Evolutionary conservation across 2,113 vertebrate genomes (phyloP), one percentile per base, ranked within the genome.

Genomic region (Heterochromis multidens): DNA sequence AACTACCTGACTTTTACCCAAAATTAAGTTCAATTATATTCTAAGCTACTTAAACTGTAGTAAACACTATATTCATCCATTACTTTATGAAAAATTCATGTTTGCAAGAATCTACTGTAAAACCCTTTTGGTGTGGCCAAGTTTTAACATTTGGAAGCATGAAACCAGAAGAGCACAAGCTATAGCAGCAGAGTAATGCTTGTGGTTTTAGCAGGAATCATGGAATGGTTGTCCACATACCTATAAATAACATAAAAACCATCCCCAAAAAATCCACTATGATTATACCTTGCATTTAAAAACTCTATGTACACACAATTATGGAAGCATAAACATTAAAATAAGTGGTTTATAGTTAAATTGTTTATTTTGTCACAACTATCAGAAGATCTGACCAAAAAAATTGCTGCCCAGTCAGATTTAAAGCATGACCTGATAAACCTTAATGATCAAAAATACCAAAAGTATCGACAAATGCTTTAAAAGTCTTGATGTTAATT

Each of bases 1-100:
- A 46, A 27, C 43, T 70, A 27, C 0, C 0, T 3, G 37, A 0
- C 25, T 25, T 27, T 43, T 19, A 7, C 6, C 0, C 14, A 70
- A 70, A 46, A 70, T 11, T 27, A 46, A 46, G 23, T 40, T 46
- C 3, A 70, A 40, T 9, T 70, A 17, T 8, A 0, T 25, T 67
- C 12, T 16, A n/a, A 43, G 63, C 16, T 43, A 67, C n/a, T 4
- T 2, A 25, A 67, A 43, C 63, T 27, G 37, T 43, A 46, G 23
- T 43, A 25, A 67, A 40, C 62, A 67, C 62, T 62, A 21, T 5
- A 62, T 35, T 62, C 23, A 27, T 70, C 37, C 23, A 17, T 27
- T 70, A 17, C 14, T 70, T 70, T 70, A 70, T 11, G 43, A 27
- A 70, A 0, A 16, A 46, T 67, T 25, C 0, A 70, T 27, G 10